Evolutionary conservation across 2,113 vertebrate genomes (phyloP).

Genomic region (Colossoma macropomum): DNA sequence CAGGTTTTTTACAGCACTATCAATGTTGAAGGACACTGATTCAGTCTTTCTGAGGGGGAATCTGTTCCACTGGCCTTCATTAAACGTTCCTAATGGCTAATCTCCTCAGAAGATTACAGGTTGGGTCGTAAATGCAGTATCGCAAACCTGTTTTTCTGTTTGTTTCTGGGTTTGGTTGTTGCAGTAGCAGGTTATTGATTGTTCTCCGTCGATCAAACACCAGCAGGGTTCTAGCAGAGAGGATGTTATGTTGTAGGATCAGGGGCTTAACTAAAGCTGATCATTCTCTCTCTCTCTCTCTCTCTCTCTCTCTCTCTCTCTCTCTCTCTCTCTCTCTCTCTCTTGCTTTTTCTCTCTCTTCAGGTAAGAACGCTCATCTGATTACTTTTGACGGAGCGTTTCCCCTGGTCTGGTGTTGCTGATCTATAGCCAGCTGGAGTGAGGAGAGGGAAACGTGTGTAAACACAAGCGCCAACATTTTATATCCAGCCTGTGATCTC

Average conservation of each 20-base stretch:
- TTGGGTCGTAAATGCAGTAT: background rate
- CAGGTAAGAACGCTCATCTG: slow-evolving; percentile 3
- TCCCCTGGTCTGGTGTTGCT: background rate
- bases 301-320: background rate
- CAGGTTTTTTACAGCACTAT: too few relatives aligned
- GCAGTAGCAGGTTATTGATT: slow-evolving; percentile 17
- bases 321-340: background rate
- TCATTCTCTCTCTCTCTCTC: slow-evolving; percentile 16
- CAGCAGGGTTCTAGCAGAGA: background rate
- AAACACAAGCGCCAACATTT: background rate
- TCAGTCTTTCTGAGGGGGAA: too few relatives aligned
- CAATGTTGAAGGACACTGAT: too few relatives aligned
- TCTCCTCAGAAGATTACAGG: slow-evolving; percentile 1
- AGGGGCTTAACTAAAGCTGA: slow-evolving; percentile 37
- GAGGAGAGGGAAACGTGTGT: background rate
- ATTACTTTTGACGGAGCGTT: background rate
- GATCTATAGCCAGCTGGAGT: background rate
- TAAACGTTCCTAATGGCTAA: background rate
- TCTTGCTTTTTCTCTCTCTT: background rate
- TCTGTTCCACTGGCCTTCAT: too few relatives aligned
- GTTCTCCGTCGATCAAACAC: background rate
- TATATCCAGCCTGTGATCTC: background rate
- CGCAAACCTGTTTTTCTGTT: too few relatives aligned
- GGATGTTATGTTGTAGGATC: slow-evolving; percentile 13
- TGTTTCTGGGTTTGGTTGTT: background rate